Base-by-base conservation (phyloP, 1,140 invertebrate species). In the Onthophagus taurus region DNA sequence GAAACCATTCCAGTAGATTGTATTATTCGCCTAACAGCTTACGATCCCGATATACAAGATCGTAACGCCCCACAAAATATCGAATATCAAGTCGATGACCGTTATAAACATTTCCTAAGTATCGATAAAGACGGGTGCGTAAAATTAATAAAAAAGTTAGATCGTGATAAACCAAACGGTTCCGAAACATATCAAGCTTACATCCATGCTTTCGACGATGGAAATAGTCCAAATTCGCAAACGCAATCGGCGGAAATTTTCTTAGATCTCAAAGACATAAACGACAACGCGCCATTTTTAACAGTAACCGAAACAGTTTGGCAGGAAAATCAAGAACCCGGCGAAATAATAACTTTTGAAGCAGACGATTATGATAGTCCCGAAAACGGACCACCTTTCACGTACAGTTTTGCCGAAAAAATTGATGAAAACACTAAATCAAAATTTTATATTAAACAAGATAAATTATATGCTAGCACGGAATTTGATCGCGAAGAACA, bases 401-500 rank as follows among this genome's bases (percentile, higher is more conserved):
- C 68, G 0, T 90, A 82, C 54, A 63, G 67, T 3, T 77, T 93
- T 20, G 81, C 82, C 58, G 64, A 68, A 7, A 70, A 71, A 6
- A 83, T 83, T 0, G 72, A 74, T 26, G 54, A 71, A 2, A 80
- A 83, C 42, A 85, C 90, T 24, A 72, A 66, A 37, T 62, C 61
- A 0, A 85, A 83, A 61, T 93, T 92, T 56, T 64, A 39, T 17
- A 54, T 64, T 42, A 18, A 47, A 49, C 55, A 47, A 21, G 43
- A 52, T 31, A 41, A 54, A 18, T 60, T 88, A 0, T 70, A 67
- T 11, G 80, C 85, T 0, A 61, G 71, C 4, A 77, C 78, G 0
- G 66, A 66, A 2, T 97, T 97, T 64, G 90, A 97, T 67, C 75
- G 95, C 1, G 95, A 97, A 63, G 68, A 83, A 39, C 75, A 80